Conservation (phyloP, 2,888 invertebrate genomes). For the Globia sparganii region DNA sequence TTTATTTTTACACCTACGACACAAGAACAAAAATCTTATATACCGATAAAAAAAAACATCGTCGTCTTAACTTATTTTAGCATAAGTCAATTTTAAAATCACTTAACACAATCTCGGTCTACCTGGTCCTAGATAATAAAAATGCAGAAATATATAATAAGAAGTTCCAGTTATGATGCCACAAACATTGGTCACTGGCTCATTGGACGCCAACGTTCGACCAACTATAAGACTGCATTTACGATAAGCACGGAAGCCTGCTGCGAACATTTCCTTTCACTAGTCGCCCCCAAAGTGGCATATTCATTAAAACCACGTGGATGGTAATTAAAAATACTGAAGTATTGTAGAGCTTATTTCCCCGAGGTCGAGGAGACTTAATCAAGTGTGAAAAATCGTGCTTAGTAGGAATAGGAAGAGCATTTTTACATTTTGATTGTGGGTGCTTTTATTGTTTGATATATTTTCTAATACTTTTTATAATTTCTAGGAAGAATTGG, state of each 20-base stretch:
- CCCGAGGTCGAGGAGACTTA: slow-evolving; percentile 39
- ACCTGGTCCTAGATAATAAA: not conserved
- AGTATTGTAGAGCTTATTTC: slow-evolving; percentile 55
- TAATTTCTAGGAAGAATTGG: not conserved
- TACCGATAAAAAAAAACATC: not conserved
- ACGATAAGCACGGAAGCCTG: slow-evolving; percentile 36
- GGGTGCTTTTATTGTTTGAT: not conserved
- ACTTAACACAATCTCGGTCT: not conserved
- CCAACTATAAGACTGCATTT: slow-evolving; percentile 35
- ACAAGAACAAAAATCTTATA: too few relatives aligned
- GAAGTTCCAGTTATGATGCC: not conserved
- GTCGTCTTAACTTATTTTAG: not conserved
- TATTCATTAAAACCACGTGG: slow-evolving; percentile 64
- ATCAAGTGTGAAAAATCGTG: slow-evolving; percentile 58
- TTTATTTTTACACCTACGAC: too few relatives aligned
- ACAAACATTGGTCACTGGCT: slow-evolving; percentile 13
- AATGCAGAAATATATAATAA: not conserved
- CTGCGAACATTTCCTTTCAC: slow-evolving; percentile 55
- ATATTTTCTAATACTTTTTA: slow-evolving; percentile 6
- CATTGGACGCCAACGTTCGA: slow-evolving; percentile 13
- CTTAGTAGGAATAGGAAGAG: slow-evolving; percentile 3
- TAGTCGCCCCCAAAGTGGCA: slow-evolving; percentile 55
- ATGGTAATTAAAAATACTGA: slow-evolving; percentile 56
- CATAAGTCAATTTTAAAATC: not conserved
- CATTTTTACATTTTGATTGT: slow-evolving; percentile 2